phyloP scores from a whole-genome alignment of 2,888 invertebrate genomes.

The Phymatocera aterrima region DNA sequence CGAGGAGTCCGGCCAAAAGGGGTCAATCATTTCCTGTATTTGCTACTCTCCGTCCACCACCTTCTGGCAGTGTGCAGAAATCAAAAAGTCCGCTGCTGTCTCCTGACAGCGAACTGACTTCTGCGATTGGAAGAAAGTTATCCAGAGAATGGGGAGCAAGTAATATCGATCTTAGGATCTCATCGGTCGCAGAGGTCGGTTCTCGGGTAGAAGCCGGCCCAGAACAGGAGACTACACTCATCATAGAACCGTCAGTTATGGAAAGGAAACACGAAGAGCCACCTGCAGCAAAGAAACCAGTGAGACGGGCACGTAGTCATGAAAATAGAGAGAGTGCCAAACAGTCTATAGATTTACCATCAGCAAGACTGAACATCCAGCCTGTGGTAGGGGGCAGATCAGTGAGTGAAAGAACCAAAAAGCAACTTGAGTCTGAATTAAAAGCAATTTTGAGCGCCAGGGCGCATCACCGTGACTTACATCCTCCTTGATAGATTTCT shows the following conservation, averaged over 20 bases:
- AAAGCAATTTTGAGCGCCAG: slow-evolving; percentile 72
- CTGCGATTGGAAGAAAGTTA: slow-evolving; percentile 69
- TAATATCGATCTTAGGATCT: slow-evolving; percentile 66
- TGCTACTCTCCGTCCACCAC: slow-evolving; percentile 67
- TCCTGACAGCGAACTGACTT: slow-evolving; percentile 69
- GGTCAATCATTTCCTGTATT: slow-evolving; percentile 73
- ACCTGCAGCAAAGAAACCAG: slow-evolving; percentile 49
- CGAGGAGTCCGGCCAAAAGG: slow-evolving; percentile 70
- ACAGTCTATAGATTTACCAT: slow-evolving; percentile 62
- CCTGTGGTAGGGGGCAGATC: slow-evolving; percentile 71
- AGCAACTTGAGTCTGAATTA: slow-evolving; percentile 71
- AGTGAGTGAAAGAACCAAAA: slow-evolving; percentile 71
- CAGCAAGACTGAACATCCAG: slow-evolving; percentile 67
- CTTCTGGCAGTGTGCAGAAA: slow-evolving; percentile 54
- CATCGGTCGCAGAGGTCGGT: slow-evolving; percentile 66
- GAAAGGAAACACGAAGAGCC: slow-evolving; percentile 58
- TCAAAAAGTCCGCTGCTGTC: slow-evolving; percentile 69
- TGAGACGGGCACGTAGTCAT: slow-evolving; percentile 68
- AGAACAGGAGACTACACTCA: slow-evolving; percentile 34
- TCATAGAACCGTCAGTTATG: slow-evolving; percentile 35
- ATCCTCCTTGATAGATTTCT: slow-evolving; percentile 70
- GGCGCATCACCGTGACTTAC: slow-evolving; percentile 71
- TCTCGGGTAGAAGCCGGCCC: slow-evolving; percentile 54
- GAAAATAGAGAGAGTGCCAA: slow-evolving; percentile 65
- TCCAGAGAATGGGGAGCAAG: slow-evolving; percentile 72